Evolutionary conservation across 2,797 vertebrate species (phyloP).

Genomic region (Lutjanus argentimaculatus): DNA sequence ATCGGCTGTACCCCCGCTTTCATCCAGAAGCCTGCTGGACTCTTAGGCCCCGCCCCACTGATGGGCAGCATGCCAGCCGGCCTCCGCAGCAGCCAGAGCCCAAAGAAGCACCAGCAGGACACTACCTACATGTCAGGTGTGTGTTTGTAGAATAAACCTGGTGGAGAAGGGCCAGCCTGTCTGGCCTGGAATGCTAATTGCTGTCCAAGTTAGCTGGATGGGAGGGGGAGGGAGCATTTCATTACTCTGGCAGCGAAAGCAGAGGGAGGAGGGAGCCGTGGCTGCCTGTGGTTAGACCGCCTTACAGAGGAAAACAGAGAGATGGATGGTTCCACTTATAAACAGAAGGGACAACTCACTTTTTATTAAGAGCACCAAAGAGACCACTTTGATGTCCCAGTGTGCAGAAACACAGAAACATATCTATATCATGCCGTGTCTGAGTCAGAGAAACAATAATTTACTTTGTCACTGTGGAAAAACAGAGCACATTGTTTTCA

Average conservation of each 20-base stretch:
- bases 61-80: slow-evolving; percentile 79
- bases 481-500: neutral
- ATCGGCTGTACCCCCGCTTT: slow-evolving; percentile 94
- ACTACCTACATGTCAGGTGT: slow-evolving; percentile 93
- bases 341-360: neutral
- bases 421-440: neutral
- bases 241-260: slow-evolving; percentile 22
- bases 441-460: slow-evolving; percentile 1
- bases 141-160: slow-evolving; percentile 58
- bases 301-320: slow-evolving; percentile 20
- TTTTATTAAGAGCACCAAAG: slow-evolving; percentile 22
- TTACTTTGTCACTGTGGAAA: slow-evolving; percentile 1
- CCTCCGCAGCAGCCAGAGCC: slow-evolving; percentile 68
- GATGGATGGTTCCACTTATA: slow-evolving; percentile 27
- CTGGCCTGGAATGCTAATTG: slow-evolving; percentile 48
- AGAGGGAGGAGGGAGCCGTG: slow-evolving; percentile 11
- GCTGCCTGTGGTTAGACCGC: slow-evolving; percentile 35
- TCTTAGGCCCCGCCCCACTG: slow-evolving; percentile 73
- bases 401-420: neutral
- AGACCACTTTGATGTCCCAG: slow-evolving; percentile 16
- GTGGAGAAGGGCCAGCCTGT: slow-evolving; percentile 32
- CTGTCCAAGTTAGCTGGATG: slow-evolving; percentile 24
- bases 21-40: slow-evolving; percentile 83
- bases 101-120: slow-evolving; percentile 85
- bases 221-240: slow-evolving; percentile 9